Evolutionary conservation across 2,888 invertebrate species (phyloP).

Genomic region (Sericinus montela): DNA sequence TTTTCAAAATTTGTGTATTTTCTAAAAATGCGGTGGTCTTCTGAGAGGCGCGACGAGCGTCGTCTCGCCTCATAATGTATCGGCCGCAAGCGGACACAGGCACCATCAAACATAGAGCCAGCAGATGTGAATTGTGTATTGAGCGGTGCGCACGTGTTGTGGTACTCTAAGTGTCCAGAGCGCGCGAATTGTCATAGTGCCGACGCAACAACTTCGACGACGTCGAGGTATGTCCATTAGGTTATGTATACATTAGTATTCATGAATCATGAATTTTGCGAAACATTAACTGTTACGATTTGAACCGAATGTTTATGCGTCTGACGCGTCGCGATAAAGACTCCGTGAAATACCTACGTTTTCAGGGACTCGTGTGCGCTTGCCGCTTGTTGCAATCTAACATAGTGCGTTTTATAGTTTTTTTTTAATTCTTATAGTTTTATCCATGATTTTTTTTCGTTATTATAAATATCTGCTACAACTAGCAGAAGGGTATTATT

Average conservation of each 20-base stretch:
- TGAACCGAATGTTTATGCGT: slow-evolving; percentile 14
- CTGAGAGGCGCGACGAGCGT: slow-evolving; percentile 55
- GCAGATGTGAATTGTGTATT: slow-evolving; percentile 34
- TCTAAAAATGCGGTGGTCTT: slow-evolving; percentile 59
- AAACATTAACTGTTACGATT: background rate
- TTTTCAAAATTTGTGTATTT: slow-evolving; percentile 21
- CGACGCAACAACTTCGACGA: slow-evolving; percentile 1
- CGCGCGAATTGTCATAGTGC: slow-evolving; percentile 5
- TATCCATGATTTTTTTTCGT: background rate
- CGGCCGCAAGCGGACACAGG: slow-evolving; percentile 7
- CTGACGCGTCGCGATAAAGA: slow-evolving; percentile 15
- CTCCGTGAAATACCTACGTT: slow-evolving; percentile 11
- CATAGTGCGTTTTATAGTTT: background rate
- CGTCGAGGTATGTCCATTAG: slow-evolving; percentile 15
- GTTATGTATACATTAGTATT: slow-evolving; percentile 15
- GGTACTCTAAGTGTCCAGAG: slow-evolving; percentile 8
- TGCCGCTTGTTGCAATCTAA: slow-evolving; percentile 3
- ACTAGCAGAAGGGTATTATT: no score
- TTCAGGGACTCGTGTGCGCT: slow-evolving; percentile 13
- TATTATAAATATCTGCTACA: no score
- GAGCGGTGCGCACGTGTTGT: slow-evolving; percentile 16
- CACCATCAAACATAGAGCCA: slow-evolving; percentile 14
- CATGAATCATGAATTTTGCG: slow-evolving; percentile 6
- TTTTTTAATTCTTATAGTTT: background rate
- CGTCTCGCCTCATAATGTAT: slow-evolving; percentile 46